A percentile compares a stretch with the other conserved stretches of the same genome.
Evolutionary conservation across 2,888 invertebrate genomes (phyloP).

Genomic region (Lampropteryx suffumata): DNA sequence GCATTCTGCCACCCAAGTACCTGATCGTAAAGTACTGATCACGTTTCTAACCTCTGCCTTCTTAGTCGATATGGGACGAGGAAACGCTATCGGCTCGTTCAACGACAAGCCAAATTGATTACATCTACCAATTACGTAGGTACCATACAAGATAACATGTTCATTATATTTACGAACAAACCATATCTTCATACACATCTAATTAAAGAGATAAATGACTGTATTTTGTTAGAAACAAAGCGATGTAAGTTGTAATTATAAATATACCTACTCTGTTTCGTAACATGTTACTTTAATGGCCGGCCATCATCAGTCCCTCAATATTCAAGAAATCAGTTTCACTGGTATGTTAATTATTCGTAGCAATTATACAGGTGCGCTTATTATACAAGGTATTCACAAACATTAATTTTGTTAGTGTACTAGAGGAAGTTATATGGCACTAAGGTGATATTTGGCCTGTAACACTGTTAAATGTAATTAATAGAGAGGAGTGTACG

Average conservation of each 20-base stretch:
- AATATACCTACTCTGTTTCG: slow-evolving; percentile 11
- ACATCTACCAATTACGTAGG: slow-evolving; percentile 20
- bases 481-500: too few relatives aligned
- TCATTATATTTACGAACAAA: slow-evolving; percentile 17
- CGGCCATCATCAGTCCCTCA: slow-evolving; percentile 27
- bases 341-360: slow-evolving; percentile 27
- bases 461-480: too few relatives aligned
- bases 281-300: slow-evolving; percentile 27
- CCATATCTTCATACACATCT: slow-evolving; percentile 12
- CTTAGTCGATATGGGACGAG: slow-evolving; percentile 10
- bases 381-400: neutral
- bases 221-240: slow-evolving; percentile 20
- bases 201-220: slow-evolving; percentile 24
- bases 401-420: too few relatives aligned
- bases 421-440: too few relatives aligned
- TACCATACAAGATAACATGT: slow-evolving; percentile 23
- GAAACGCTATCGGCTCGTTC: slow-evolving; percentile 3
- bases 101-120: slow-evolving; percentile 24
- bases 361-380: slow-evolving; percentile 15
- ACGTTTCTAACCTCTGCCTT: slow-evolving; percentile 34
- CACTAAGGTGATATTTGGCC: too few relatives aligned
- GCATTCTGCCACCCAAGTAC: slow-evolving; percentile 4
- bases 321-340: slow-evolving; percentile 28
- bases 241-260: slow-evolving; percentile 18
- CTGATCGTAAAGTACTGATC: slow-evolving; percentile 29